Base-by-base conservation (phyloP, 2,113 vertebrate genomes). In the Labrus mixtus region DNA sequence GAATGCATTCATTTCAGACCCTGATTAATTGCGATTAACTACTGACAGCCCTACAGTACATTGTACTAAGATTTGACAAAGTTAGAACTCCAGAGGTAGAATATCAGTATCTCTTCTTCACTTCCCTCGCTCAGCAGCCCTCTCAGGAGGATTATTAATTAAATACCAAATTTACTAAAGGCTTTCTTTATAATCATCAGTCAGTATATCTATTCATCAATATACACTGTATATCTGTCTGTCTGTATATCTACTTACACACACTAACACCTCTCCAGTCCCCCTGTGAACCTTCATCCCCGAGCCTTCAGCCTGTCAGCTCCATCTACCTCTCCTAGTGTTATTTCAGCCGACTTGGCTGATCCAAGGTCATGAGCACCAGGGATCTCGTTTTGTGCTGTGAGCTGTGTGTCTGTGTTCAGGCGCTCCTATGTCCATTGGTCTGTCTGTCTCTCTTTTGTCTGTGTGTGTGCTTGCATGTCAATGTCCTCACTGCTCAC, bases 351-450 rank as follows among this genome's bases (percentile, higher is more conserved):
- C 55, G 71, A 80, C 78, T 74, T 46, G 64, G 74, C 84, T 76
- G 77, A 81, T 88, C 83, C 88, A 91, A 92, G 90, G 90, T 90
- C 89, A 87, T 60, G 72, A 85, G 86, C 86, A 77, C 76, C 79
- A 85, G 84, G 82, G 84, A 83, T 89, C 80, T 77, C 53, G 76
- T 78, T 79, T 79, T 82, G 55, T 64, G 78, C 45, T 65, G 63
- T 46, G 78, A 67, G 77, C 12, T 65, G 29, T 59, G 23, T 69
- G n/a, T 59, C 33, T 53, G 41, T 67, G 63, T 39, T 25, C 46
- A 19, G 33, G 3, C 33, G 17, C 53, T 45, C 19, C 7, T 48
- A 10, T 45, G 33, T 67, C 16, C n/a, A 16, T 36, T 6, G 10
- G 16, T 67, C 3, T 22, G 43, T 59, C 4, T 66, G 3, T 51